A percentile compares a stretch with the other conserved stretches of the same genome.
These are phyloP conservation scores for Phrynosoma platyrhinos DNA, from an alignment of 2,113 vertebrate species.

Conservation along the genomic window DNA sequence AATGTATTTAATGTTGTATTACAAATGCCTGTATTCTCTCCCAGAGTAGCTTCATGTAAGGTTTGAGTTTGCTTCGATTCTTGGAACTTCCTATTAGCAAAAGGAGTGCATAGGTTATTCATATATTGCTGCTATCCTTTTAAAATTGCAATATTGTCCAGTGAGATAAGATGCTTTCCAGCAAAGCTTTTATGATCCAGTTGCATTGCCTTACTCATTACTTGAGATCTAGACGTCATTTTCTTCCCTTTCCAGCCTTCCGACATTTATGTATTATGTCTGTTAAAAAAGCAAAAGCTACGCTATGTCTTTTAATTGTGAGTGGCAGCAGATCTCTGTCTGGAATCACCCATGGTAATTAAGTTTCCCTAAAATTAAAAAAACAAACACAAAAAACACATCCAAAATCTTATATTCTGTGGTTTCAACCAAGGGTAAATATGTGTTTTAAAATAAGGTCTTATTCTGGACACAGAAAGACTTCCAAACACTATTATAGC, in stretches of 20 bases:
- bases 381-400: background rate
- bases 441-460: background rate
- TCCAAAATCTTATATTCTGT: background rate
- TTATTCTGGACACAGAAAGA: background rate
- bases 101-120: background rate
- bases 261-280: background rate
- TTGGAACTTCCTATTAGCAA: background rate
- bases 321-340: background rate
- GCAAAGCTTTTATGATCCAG: background rate
- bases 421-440: background rate
- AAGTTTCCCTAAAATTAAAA: background rate
- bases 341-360: background rate
- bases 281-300: background rate
- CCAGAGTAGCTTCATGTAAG: too few species aligned
- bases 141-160: fast-evolving
- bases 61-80: too few species aligned
- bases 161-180: background rate
- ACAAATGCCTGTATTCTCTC: background rate
- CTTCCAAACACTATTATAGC: fast-evolving
- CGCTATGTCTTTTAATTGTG: background rate
- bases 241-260: background rate
- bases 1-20: background rate
- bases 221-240: background rate
- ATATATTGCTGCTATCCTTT: background rate
- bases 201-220: background rate